phyloP scores from a whole-genome alignment of 1,140 invertebrate genomes.

The Melitaea cinxia region DNA sequence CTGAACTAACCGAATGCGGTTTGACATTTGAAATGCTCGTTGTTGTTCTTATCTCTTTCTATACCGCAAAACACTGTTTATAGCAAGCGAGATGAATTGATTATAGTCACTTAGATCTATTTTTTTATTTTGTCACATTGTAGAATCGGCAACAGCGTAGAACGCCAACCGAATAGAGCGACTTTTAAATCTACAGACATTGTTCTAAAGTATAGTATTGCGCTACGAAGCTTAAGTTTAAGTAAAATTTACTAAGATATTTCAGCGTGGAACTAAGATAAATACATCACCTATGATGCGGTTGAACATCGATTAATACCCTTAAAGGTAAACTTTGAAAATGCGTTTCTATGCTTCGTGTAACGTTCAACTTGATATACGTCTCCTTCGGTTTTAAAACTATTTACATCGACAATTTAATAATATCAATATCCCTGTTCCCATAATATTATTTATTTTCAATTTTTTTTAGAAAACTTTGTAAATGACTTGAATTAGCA shows the following conservation, averaged over 20 bases:
- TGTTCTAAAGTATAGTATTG: not conserved
- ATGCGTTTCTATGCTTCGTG: not conserved
- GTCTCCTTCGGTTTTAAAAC: not conserved
- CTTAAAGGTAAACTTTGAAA: slow-evolving; percentile 19
- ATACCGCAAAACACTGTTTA: slow-evolving; percentile 41
- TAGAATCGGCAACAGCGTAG: slow-evolving; percentile 29
- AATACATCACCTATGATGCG: slow-evolving; percentile 41
- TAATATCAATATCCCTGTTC: no score
- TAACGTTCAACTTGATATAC: not conserved
- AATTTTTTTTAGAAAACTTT: no score
- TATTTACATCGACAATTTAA: no score
- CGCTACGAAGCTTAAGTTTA: slow-evolving; percentile 11
- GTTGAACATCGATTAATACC: slow-evolving; percentile 42
- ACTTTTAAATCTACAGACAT: slow-evolving; percentile 12
- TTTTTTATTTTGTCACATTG: slow-evolving; percentile 35
- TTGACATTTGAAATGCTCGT: slow-evolving; percentile 32
- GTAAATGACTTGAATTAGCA: no score
- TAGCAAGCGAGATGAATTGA: slow-evolving; percentile 51
- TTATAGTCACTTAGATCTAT: slow-evolving; percentile 38
- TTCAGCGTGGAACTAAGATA: slow-evolving; percentile 33
- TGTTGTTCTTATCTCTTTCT: slow-evolving; percentile 51
- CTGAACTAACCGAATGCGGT: slow-evolving; percentile 42
- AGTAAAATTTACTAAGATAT: slow-evolving; percentile 35
- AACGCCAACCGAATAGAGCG: not conserved
- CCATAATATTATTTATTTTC: no score